These are phyloP conservation scores for Rotaria macrura DNA, from an alignment of 2,888 invertebrate genomes.

Conservation along the genomic window DNA sequence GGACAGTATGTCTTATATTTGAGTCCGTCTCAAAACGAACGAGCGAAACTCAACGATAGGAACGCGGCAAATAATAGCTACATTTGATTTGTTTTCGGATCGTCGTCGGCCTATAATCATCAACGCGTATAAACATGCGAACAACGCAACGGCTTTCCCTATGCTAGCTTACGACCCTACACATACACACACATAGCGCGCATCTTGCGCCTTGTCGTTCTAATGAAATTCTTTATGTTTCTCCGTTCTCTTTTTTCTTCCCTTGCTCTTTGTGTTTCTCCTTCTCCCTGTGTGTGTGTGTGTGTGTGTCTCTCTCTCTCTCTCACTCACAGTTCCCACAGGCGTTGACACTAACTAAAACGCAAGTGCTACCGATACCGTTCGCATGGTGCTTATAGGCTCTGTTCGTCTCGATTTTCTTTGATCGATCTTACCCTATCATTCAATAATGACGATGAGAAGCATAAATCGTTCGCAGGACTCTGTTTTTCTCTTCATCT, in stretches of 20 bases:
- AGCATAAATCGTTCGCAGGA: background rate
- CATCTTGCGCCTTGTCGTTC: background rate
- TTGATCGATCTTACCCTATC: background rate
- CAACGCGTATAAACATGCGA: background rate
- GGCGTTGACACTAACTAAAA: background rate
- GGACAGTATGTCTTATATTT: background rate
- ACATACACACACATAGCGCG: background rate
- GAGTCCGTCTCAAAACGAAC: background rate
- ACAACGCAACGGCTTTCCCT: background rate
- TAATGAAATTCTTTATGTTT: background rate
- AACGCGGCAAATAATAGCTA: background rate
- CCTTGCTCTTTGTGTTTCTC: background rate
- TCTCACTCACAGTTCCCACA: background rate
- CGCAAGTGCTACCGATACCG: background rate
- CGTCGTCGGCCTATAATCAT: background rate
- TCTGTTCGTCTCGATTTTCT: background rate
- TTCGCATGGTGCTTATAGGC: background rate
- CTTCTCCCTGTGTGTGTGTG: background rate
- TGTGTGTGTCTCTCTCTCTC: background rate
- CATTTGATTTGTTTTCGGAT: constrained; percentile 20
- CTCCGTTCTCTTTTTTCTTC: background rate
- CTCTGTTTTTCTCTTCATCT: background rate
- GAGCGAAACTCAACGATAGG: background rate
- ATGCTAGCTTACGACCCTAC: background rate
- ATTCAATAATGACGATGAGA: background rate